Percentiles rank a stretch among this genome's conserved stretches.
These are phyloP conservation scores for Atrina japonica DNA, from an alignment of 2,888 invertebrate species.

Conservation along the genomic window DNA sequence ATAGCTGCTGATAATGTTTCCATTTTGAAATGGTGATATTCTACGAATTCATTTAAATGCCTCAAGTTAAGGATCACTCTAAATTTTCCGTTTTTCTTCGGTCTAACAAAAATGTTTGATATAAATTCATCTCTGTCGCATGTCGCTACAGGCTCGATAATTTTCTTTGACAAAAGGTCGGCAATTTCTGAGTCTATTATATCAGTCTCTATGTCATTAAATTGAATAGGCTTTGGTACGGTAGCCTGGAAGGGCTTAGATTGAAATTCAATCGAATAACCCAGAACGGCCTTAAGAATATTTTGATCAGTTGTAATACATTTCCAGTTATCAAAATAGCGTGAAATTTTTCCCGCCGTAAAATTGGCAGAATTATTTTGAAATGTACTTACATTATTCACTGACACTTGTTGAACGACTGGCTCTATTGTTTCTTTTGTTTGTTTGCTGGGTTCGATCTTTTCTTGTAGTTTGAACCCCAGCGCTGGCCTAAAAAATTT, in stretches of 20 bases:
- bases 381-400: constrained; percentile 18
- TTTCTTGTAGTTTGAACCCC: background rate
- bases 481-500: constrained; percentile 23
- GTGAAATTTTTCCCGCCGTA: constrained; percentile 19
- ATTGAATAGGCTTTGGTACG: background rate
- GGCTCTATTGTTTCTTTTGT: constrained; percentile 15
- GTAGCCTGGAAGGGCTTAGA: too few species aligned
- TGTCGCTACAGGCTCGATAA: constrained; percentile 15
- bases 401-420: too few species aligned
- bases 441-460: background rate
- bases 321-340: constrained; percentile 26
- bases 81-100: constrained; percentile 32
- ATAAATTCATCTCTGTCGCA: constrained; percentile 18
- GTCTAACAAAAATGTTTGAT: constrained; percentile 33
- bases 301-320: constrained; percentile 11
- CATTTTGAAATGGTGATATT: constrained; percentile 49
- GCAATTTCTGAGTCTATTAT: constrained; percentile 33
- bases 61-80: constrained; percentile 43
- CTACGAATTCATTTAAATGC: constrained; percentile 34
- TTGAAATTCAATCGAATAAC: constrained; percentile 30
- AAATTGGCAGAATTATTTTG: constrained; percentile 19
- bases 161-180: constrained; percentile 1
- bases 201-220: background rate
- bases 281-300: constrained; percentile 15
- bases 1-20: constrained; percentile 41